Percentiles rank a stretch among this genome's conserved stretches.
phyloP scores from a whole-genome alignment of 2,888 invertebrate species.

The Xanthostigma xanthostigma region DNA sequence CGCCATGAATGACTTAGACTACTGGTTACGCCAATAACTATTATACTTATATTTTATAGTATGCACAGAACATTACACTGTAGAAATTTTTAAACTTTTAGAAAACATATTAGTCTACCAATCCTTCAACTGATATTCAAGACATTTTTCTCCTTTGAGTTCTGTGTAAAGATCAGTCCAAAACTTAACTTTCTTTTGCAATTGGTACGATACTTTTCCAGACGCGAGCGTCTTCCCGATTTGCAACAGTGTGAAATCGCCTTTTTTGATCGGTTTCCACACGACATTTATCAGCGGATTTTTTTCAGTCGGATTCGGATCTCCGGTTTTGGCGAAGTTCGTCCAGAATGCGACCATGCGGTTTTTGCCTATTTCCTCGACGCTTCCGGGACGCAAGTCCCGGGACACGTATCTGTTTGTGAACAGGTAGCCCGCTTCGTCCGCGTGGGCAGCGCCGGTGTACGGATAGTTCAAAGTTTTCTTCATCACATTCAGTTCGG shows the following conservation, averaged over 20 bases:
- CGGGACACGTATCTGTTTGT: conserved; percentile 11
- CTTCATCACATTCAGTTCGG: no score
- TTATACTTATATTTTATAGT: no score
- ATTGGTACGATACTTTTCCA: conserved; percentile 6
- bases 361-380: conserved; percentile 13
- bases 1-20: no score
- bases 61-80: no score
- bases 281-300: conserved; percentile 7
- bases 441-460: conserved; percentile 16
- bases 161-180: no score
- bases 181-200: no score
- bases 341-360: conserved; percentile 18
- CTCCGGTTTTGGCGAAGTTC: conserved; percentile 18
- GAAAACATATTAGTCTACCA: no score
- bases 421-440: conserved; percentile 20
- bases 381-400: conserved; percentile 8
- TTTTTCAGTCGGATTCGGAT: conserved; percentile 13
- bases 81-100: no score
- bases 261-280: conserved; percentile 18
- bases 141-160: no score
- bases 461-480: no score
- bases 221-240: conserved; percentile 19
- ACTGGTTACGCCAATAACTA: no score
- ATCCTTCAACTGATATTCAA: no score
- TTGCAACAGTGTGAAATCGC: conserved; percentile 18